Percentiles rank a stretch among this genome's conserved stretches.
phyloP scores from a whole-genome alignment of 2,113 vertebrate species.

The Chauna torquata region DNA sequence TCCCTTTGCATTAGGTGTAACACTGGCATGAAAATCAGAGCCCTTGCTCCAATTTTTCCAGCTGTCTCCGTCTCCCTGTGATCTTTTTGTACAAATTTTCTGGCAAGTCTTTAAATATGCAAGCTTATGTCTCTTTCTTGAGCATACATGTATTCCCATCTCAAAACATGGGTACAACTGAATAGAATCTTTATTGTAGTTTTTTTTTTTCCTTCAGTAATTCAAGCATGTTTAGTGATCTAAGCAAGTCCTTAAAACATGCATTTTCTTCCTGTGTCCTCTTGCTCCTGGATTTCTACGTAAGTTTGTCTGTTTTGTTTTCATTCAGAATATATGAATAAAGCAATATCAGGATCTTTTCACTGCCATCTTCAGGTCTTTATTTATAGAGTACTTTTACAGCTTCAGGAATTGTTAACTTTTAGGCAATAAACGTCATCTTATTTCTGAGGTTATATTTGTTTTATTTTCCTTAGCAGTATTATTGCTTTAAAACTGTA shows the following conservation, averaged over 20 bases:
- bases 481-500: slow-evolving; percentile 62
- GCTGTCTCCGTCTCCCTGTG: slow-evolving; percentile 78
- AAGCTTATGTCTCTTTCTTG: slow-evolving; percentile 41
- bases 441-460: slow-evolving; percentile 33
- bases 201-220: not conserved
- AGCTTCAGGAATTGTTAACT: slow-evolving; percentile 63
- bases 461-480: slow-evolving; percentile 51
- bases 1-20: slow-evolving; percentile 76
- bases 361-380: slow-evolving; percentile 58
- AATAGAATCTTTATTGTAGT: slow-evolving; percentile 17
- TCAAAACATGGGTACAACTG: slow-evolving; percentile 28
- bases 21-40: slow-evolving; percentile 73
- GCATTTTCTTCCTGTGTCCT: not conserved
- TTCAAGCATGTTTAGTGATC: slow-evolving; percentile 35
- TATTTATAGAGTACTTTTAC: slow-evolving; percentile 56
- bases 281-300: not conserved
- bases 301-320: slow-evolving; percentile 60
- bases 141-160: slow-evolving; percentile 27
- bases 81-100: slow-evolving; percentile 77
- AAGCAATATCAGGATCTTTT: slow-evolving; percentile 57
- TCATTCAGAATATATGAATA: slow-evolving; percentile 68
- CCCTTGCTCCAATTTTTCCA: slow-evolving; percentile 79
- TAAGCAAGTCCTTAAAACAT: not conserved
- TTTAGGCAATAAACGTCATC: slow-evolving; percentile 46
- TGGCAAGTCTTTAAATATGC: slow-evolving; percentile 64